Conservation (phyloP, 2,888 invertebrate species). For the Drosophila meridiana region DNA sequence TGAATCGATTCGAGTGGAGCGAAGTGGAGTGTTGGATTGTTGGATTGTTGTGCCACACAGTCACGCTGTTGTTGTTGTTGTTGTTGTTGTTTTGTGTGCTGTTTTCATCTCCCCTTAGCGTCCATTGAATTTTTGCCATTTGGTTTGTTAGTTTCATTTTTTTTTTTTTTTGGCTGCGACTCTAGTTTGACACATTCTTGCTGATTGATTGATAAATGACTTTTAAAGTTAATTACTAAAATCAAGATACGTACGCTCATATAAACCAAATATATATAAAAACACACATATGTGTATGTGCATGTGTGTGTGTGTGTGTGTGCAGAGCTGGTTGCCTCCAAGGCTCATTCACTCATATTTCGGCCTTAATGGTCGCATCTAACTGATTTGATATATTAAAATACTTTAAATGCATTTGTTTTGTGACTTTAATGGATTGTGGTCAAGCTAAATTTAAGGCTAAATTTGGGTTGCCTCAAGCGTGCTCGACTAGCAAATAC, state of each 20-base stretch:
- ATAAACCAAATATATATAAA: not conserved
- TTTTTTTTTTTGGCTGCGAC: constrained; percentile 22
- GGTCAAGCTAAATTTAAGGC: not conserved
- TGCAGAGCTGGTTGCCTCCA: constrained; percentile 8
- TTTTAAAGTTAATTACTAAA: constrained; percentile 70
- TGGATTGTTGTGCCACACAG: constrained; percentile 10
- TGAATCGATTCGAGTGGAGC: constrained; percentile 29
- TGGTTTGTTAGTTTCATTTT: constrained; percentile 30
- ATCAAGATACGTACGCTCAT: constrained; percentile 41
- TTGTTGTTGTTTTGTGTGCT: constrained; percentile 8
- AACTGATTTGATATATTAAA: constrained; percentile 3
- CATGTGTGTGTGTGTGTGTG: not conserved
- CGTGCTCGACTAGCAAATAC: not conserved
- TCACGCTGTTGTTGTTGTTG: constrained; percentile 14
- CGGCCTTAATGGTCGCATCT: constrained; percentile 13
- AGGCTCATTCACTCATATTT: constrained; percentile 19
- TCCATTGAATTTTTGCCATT: constrained; percentile 33
- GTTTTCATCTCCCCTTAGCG: constrained; percentile 25
- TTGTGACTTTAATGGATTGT: constrained; percentile 4
- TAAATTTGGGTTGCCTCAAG: not conserved
- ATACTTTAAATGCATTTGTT: not conserved
- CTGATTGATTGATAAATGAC: constrained; percentile 77
- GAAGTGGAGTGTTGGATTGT: constrained; percentile 18
- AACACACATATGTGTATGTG: not conserved
- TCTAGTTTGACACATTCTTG: constrained; percentile 65